Base-by-base conservation (phyloP, 2,797 vertebrate genomes). In the Triplophysa yarkandensis region DNA sequence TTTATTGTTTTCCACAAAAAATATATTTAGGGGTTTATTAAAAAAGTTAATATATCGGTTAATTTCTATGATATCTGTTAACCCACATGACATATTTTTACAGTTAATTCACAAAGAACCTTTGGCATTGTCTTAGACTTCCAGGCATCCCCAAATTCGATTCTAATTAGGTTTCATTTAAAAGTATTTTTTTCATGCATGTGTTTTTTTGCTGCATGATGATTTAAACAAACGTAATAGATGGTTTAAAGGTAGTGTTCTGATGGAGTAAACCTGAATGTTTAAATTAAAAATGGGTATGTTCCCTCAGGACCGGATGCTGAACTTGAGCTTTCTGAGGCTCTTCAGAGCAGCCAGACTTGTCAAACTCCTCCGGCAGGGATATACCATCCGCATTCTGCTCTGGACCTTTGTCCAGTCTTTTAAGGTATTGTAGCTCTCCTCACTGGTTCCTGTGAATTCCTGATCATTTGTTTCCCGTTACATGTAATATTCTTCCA, bases 351-450 rank as follows among this genome's bases (percentile, higher is more conserved):
- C 97, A 0, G 97, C 97, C 0, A 91, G 97, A 11, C 94, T 99
- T 58, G 96, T 99, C 88, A 99, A 99, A 78, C 90, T 99, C 28
- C 93, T 99, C 4, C 93, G 97, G 16, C 97, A 99, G 85, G 97
- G 97, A 28, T 98, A 98, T 86, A 98, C 97, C 85, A 98, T 99
- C 84, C 95, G 97, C 77, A 99, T 98, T 85, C 91, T 99, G 84
- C 93, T 99, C 48, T 98, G 97, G 97, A 99, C 97, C 0, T 99
- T 99, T 0, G 97, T 99, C 30, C 97, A 99, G 89, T 99, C 97
- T 25, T 99, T 99, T 78, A 99, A 99, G 96, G 97, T 99, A 55
- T 4, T 55, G 25, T 16, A 83, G 81, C 16, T 17, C 43, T n/a
- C 17, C 48, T 23, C 21, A 23, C 1, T 23, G 46, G 19, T 9